A percentile compares a stretch with the other conserved stretches of the same genome.
Evolutionary conservation across 2,797 vertebrate species (phyloP).

Genomic region (Carduelis carduelis): DNA sequence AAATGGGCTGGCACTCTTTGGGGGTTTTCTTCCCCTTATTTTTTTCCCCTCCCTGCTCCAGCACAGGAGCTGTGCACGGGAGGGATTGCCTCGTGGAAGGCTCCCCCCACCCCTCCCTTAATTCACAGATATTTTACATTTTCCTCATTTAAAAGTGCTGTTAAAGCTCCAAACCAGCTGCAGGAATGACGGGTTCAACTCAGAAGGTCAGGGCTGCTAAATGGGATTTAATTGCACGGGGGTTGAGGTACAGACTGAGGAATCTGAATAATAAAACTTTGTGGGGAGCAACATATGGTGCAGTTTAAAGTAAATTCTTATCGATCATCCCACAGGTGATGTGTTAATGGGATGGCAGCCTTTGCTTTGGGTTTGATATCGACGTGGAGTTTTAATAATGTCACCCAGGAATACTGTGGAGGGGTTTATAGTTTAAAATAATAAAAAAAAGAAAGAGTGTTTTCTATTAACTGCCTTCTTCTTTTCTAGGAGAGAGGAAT

Average conservation of each 20-base stretch:
- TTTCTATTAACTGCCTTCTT: conserved; percentile 14
- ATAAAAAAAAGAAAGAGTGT: background rate
- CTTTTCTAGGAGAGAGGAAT: background rate
- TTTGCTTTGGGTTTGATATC: background rate
- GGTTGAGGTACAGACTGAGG: conserved; percentile 29
- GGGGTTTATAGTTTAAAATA: background rate
- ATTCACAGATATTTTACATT: background rate
- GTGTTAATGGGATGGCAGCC: conserved; percentile 32
- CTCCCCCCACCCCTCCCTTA: background rate
- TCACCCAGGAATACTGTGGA: background rate
- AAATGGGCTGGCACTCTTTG: conserved; percentile 18
- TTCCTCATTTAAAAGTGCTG: background rate
- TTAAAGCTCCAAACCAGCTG: conserved; percentile 44
- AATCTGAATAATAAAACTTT: conserved; percentile 43
- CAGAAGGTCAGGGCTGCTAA: conserved; percentile 43
- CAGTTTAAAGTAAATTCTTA: conserved; percentile 23
- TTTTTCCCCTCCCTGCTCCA: background rate
- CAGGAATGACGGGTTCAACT: conserved; percentile 7
- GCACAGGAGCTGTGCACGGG: background rate
- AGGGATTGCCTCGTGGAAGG: background rate
- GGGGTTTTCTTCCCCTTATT: fast-evolving
- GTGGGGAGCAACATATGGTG: conserved; percentile 42
- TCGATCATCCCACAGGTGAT: background rate
- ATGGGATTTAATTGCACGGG: conserved; percentile 53
- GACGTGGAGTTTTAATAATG: conserved; percentile 4